Evolutionary conservation across 2,797 vertebrate species (phyloP).

Genomic region (Glossophaga mutica): DNA sequence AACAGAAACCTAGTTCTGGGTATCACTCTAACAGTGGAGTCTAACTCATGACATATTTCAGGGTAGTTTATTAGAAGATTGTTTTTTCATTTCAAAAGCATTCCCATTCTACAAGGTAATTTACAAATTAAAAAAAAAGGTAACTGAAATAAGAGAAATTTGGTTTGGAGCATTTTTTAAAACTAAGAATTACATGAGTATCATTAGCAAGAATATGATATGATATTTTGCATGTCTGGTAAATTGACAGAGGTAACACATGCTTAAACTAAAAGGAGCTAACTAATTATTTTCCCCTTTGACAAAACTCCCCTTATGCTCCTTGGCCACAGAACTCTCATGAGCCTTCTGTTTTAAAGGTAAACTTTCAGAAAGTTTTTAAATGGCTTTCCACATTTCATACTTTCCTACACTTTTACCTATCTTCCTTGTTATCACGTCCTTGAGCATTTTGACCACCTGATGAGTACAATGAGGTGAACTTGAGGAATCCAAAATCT

Average conservation of each 20-base stretch:
- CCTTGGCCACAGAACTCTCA: background rate
- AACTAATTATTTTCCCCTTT: background rate
- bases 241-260: background rate
- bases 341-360: background rate
- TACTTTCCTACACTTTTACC: rapidly evolving
- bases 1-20: background rate
- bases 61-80: background rate
- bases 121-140: background rate
- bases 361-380: background rate
- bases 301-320: background rate
- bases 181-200: background rate
- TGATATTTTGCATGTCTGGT: background rate
- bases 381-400: background rate
- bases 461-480: background rate
- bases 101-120: background rate
- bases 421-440: background rate
- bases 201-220: background rate
- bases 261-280: background rate
- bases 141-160: background rate
- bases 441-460: background rate
- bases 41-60: background rate
- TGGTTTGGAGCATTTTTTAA: background rate
- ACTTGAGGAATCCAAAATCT: background rate
- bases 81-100: background rate
- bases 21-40: background rate